phyloP scores from a whole-genome alignment of 2,888 invertebrate species.

The Nipponacmea schrenckii region DNA sequence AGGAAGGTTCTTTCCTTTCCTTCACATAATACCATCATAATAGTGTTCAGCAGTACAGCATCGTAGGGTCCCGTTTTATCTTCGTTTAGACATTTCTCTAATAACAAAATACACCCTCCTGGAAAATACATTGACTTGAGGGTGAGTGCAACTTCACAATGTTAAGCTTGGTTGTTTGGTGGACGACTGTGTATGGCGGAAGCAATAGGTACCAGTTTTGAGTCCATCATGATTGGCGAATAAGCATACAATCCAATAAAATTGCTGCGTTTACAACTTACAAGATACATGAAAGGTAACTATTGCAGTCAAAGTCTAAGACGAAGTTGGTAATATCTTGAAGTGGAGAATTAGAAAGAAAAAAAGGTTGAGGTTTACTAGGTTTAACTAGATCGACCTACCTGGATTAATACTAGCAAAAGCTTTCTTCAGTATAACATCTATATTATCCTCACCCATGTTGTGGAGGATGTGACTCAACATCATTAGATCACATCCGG shows the following conservation, averaged over 20 bases:
- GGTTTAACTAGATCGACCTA: constrained; percentile 16
- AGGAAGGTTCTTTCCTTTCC: constrained; percentile 45
- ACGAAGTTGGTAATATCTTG: too few relatives aligned
- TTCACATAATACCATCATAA: constrained; percentile 43
- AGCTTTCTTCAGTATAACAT: constrained; percentile 43
- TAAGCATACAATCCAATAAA: too few relatives aligned
- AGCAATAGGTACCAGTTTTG: too few relatives aligned
- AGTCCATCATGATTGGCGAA: too few relatives aligned
- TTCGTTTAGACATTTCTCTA: constrained; percentile 50
- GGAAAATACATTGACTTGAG: constrained; percentile 12
- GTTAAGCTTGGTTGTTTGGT: too few relatives aligned
- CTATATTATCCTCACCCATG: constrained; percentile 41
- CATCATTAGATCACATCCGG: constrained; percentile 47
- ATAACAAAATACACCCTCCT: constrained; percentile 51
- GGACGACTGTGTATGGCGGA: too few relatives aligned
- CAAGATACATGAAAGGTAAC: too few relatives aligned
- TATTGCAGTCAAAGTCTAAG: too few relatives aligned
- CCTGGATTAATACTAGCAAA: constrained; percentile 47
- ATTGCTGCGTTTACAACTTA: too few relatives aligned
- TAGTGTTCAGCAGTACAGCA: constrained; percentile 43
- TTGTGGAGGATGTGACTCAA: constrained; percentile 53
- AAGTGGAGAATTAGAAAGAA: too few relatives aligned
- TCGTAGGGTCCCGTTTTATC: constrained; percentile 45
- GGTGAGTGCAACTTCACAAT: too few relatives aligned
- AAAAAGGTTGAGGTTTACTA: too few relatives aligned